Evolutionary conservation across 2,797 vertebrate species (phyloP).

Genomic region (Tauraco hartlaubi): DNA sequence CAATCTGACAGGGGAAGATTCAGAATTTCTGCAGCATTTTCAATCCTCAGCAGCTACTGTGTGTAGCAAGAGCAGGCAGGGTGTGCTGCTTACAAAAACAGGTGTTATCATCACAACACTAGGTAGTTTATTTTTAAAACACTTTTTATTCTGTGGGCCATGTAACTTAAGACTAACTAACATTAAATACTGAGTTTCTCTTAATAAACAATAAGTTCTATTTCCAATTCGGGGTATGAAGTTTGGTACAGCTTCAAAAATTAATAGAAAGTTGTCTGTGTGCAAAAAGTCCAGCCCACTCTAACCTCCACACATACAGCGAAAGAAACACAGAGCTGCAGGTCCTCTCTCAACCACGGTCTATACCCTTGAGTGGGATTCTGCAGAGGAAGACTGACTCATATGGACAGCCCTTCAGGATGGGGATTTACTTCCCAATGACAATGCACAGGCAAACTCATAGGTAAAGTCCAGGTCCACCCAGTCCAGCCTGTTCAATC

Average conservation of each 20-base stretch:
- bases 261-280: neutral
- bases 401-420: neutral
- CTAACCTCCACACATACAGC: neutral
- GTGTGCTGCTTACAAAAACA: neutral
- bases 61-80: neutral
- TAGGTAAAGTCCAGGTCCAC: neutral
- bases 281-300: neutral
- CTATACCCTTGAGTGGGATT: neutral
- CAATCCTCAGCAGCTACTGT: neutral
- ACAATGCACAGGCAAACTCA: neutral
- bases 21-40: neutral
- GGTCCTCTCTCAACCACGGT: fast-evolving
- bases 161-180: neutral
- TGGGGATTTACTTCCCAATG: neutral
- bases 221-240: neutral
- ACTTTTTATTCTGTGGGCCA: neutral
- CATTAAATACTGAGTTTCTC: neutral
- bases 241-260: neutral
- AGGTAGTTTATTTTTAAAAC: neutral
- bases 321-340: neutral
- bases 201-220: neutral
- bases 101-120: neutral
- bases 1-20: neutral
- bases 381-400: neutral
- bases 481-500: neutral